Evolutionary conservation across 1,140 invertebrate species (phyloP), one percentile per base, ranked within the genome.

Genomic region (Trachelipus rathkii): DNA sequence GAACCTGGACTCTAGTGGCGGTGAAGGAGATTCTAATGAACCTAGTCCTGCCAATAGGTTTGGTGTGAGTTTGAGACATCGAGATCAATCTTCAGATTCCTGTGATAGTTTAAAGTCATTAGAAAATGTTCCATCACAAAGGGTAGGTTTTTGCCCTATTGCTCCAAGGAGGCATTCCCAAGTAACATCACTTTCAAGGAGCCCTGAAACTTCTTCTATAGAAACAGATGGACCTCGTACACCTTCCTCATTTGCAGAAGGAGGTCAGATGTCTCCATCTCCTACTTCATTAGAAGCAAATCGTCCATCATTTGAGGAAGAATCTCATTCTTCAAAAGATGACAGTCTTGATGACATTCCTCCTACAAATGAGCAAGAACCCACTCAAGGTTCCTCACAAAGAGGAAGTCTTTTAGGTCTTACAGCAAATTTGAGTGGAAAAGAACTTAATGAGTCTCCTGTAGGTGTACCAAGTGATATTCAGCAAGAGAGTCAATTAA

Each of bases 31-130:
- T 53, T 89, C 90, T 0, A 90, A 89, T 1, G 90, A 90, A 2
- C 89, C 90, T 82, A 89, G 90, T 82, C 90, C 91, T 0, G 90
- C 89, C 81, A 90, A 90, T 19, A 85, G 89, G 53, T 92, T 92
- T 78, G 91, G 91, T 4, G 90, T 92, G 0, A 91, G 88, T 82
- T 84, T 92, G 67, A 86, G 90, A 46, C 90, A 90, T 68, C 85
- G 90, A 11, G 90, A 91, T 79, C 87, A 88, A 6, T 88, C 89
- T 7, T 88, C 88, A 0, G 88, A 89, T 79, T 88, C 88, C n/a
- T 88, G 88, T 79, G 88, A 86, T 76, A 87, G 86, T 79, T 83
- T 84, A 43, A 85, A 84, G 71, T 85, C 85, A 23, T 83, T 83
- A 69, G 84, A 85, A 73, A 76, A 79, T 60, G 45, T 82, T 77